phyloP scores from a whole-genome alignment of 1,140 invertebrate species.

The Scaptomyza hsui region DNA sequence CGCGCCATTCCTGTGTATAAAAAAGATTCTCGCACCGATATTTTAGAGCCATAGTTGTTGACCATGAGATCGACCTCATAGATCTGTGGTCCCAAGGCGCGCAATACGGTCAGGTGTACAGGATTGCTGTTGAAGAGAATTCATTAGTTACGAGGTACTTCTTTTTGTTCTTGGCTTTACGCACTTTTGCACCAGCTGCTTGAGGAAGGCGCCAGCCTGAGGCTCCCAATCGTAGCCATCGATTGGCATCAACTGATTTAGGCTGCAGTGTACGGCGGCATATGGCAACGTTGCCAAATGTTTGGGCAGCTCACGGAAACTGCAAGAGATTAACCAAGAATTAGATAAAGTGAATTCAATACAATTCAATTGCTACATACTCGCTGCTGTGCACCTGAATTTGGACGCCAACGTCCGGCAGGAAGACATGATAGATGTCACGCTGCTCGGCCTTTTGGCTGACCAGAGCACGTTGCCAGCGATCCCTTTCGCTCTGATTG shows the following conservation, averaged over 20 bases:
- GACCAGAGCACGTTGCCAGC: constrained; percentile 49
- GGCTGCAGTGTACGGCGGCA: constrained; percentile 58
- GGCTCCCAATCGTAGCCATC: constrained; percentile 43
- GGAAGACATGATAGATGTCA: constrained; percentile 47
- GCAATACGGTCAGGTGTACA: constrained; percentile 24
- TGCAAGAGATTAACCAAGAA: constrained; percentile 27
- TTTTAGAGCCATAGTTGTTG: constrained; percentile 28
- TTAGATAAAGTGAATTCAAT: not conserved
- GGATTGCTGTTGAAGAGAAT: constrained; percentile 21
- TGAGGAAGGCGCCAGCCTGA: constrained; percentile 45
- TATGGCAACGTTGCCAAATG: constrained; percentile 39
- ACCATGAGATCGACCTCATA: constrained; percentile 61
- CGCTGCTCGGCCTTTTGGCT: constrained; percentile 19
- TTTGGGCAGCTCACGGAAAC: constrained; percentile 52
- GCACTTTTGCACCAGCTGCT: constrained; percentile 60
- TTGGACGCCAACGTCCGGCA: constrained; percentile 52
- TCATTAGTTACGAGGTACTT: too few species aligned
- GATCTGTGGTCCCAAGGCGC: not conserved
- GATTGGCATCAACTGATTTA: constrained; percentile 58
- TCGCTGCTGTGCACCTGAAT: constrained; percentile 3
- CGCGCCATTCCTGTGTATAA: constrained; percentile 71
- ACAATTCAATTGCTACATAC: constrained; percentile 33
- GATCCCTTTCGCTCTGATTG: constrained; percentile 4
- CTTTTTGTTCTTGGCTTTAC: too few species aligned
- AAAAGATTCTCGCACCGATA: constrained; percentile 72